A percentile compares a stretch with the other conserved stretches of the same genome.
Evolutionary conservation across 2,797 vertebrate genomes (phyloP).

Genomic region (Coreius guichenoti): DNA sequence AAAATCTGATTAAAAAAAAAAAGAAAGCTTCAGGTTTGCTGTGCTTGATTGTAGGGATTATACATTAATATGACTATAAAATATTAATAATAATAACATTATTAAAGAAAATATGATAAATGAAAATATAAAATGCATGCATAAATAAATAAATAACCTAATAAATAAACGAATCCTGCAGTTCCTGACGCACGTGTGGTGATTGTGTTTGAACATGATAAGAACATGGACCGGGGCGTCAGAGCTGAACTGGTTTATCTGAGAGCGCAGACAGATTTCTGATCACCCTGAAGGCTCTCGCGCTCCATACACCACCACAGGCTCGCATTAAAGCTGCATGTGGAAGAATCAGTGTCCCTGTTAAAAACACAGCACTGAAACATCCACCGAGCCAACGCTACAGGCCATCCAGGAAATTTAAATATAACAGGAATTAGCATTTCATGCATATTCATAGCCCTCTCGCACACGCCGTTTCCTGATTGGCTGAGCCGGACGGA

Average conservation of each 20-base stretch:
- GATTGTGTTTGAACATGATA: background rate
- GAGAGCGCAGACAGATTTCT: background rate
- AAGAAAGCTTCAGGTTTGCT: too few species aligned
- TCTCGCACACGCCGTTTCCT: background rate
- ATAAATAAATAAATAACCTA: background rate
- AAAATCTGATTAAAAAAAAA: too few species aligned
- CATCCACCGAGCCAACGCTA: background rate
- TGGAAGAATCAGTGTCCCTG: background rate
- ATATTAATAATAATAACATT: too few species aligned
- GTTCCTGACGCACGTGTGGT: background rate
- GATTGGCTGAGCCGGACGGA: background rate
- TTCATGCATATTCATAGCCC: slow-evolving; percentile 21
- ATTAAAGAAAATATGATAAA: too few species aligned
- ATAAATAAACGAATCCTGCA: background rate
- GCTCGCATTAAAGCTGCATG: background rate
- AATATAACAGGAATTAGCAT: background rate
- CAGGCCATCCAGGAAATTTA: slow-evolving; percentile 5
- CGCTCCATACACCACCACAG: background rate
- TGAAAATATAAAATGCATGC: background rate
- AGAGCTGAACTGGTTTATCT: background rate
- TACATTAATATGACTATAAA: too few species aligned
- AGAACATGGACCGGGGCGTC: background rate
- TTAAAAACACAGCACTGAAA: background rate
- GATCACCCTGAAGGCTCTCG: background rate
- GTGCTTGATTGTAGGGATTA: too few species aligned